Evolutionary conservation across 2,113 vertebrate genomes (phyloP).

Genomic region (Phalacrocorax brasilianus): DNA sequence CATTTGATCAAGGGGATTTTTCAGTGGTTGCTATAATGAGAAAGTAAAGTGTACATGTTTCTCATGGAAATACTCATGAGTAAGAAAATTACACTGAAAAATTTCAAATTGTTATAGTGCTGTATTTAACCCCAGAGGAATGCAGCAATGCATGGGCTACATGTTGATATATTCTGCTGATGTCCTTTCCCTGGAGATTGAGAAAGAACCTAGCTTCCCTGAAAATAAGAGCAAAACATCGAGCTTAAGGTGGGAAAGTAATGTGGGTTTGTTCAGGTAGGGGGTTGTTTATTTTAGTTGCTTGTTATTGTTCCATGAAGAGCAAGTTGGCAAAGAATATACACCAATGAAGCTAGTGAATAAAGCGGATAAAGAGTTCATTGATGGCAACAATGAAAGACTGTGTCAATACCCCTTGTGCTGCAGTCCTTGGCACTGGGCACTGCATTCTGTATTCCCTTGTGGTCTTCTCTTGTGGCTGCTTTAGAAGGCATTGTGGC

Average conservation of each 20-base stretch:
- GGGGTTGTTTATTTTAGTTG: constrained; percentile 16
- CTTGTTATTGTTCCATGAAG: not conserved
- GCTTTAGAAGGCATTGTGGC: constrained; percentile 35
- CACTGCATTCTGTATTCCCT: not conserved
- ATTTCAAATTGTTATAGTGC: not conserved
- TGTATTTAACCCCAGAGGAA: constrained; percentile 24
- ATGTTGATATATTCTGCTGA: constrained; percentile 13
- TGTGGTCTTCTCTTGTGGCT: constrained; percentile 16
- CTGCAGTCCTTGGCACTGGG: constrained; percentile 13
- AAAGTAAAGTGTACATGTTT: constrained; percentile 38
- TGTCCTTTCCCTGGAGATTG: not conserved
- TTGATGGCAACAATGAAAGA: constrained; percentile 50
- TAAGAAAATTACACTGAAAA: constrained; percentile 1
- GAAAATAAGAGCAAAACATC: not conserved
- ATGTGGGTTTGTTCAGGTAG: not conserved
- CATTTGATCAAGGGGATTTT: constrained; percentile 13
- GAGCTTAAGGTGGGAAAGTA: not conserved
- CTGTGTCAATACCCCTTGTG: constrained; percentile 37
- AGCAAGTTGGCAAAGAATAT: constrained; percentile 18
- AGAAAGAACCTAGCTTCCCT: not conserved
- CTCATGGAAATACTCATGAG: constrained; percentile 38
- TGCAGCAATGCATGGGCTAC: not conserved
- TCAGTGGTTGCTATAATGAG: constrained; percentile 30
- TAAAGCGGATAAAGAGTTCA: constrained; percentile 47
- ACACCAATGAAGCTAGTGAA: constrained; percentile 11